Conservation (phyloP, 2,113 vertebrate genomes). For the Ammodytes marinus region DNA sequence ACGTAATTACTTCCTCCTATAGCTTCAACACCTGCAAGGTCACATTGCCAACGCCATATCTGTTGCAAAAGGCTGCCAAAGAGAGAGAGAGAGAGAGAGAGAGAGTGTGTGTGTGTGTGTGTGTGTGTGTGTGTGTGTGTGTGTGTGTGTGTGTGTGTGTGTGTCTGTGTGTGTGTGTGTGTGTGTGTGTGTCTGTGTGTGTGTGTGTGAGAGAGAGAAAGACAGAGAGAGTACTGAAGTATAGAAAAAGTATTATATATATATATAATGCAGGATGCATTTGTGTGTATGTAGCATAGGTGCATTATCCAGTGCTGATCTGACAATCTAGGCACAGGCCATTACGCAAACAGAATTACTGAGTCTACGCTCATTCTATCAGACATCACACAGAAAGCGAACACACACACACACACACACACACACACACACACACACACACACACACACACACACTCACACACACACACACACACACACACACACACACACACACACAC, state of each 20-base stretch:
- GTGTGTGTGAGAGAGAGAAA: slow-evolving; percentile 3
- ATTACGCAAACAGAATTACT: slow-evolving; percentile 67
- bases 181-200: background rate
- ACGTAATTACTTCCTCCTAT: slow-evolving; percentile 61
- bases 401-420: slow-evolving; percentile 8
- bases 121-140: background rate
- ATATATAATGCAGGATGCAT: background rate
- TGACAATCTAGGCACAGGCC: slow-evolving; percentile 47
- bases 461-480: background rate
- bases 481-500: background rate
- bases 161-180: slow-evolving; percentile 5
- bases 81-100: background rate
- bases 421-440: background rate
- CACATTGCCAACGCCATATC: slow-evolving; percentile 31
- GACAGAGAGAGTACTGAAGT: no score
- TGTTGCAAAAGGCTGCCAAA: slow-evolving; percentile 17
- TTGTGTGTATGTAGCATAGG: slow-evolving; percentile 18
- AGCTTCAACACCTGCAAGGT: slow-evolving; percentile 48
- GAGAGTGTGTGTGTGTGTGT: slow-evolving; percentile 3
- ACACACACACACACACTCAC: background rate
- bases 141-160: background rate
- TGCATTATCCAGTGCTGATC: slow-evolving; percentile 59
- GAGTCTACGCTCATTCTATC: slow-evolving; percentile 28
- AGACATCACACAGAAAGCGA: slow-evolving; percentile 26
- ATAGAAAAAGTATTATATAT: background rate